phyloP scores from a whole-genome alignment of 1,140 invertebrate genomes.

The Saccostrea echinata region DNA sequence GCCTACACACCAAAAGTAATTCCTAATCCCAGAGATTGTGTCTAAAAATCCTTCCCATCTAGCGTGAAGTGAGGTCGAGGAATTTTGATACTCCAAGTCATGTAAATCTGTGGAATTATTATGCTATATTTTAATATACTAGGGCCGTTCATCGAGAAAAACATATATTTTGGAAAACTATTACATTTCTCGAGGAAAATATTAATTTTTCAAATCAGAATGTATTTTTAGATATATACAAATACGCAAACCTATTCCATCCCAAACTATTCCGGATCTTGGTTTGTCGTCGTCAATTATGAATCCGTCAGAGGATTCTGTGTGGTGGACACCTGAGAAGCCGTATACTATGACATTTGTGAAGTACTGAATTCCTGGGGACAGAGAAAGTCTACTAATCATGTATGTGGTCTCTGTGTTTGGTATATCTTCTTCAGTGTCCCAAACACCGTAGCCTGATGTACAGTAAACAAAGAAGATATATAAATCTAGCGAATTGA shows the following conservation, averaged over 20 bases:
- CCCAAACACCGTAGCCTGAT: constrained; percentile 21
- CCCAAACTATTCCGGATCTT: constrained; percentile 53
- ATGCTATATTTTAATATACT: too few species aligned
- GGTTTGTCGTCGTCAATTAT: constrained; percentile 53
- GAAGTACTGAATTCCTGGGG: constrained; percentile 46
- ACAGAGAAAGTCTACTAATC: background rate
- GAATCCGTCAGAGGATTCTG: constrained; percentile 58
- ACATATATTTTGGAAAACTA: background rate
- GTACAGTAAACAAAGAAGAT: too few species aligned
- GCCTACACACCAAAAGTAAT: constrained; percentile 63
- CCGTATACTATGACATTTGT: constrained; percentile 48
- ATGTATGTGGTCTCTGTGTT: background rate
- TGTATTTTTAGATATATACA: background rate
- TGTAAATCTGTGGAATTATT: constrained; percentile 45
- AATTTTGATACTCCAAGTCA: constrained; percentile 60
- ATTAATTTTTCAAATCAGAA: background rate
- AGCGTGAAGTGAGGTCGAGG: constrained; percentile 40
- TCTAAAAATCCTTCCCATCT: constrained; percentile 62
- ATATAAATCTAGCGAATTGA: too few species aligned
- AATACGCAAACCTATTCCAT: constrained; percentile 54
- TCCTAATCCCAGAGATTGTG: constrained; percentile 46
- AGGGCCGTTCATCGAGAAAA: background rate
- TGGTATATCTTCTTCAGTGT: background rate
- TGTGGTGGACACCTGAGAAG: constrained; percentile 46
- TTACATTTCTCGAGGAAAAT: background rate